A percentile compares a stretch with the other conserved stretches of the same genome.
These are phyloP conservation scores for Drosophila gaucha DNA, from an alignment of 2,888 invertebrate genomes.

Conservation along the genomic window DNA sequence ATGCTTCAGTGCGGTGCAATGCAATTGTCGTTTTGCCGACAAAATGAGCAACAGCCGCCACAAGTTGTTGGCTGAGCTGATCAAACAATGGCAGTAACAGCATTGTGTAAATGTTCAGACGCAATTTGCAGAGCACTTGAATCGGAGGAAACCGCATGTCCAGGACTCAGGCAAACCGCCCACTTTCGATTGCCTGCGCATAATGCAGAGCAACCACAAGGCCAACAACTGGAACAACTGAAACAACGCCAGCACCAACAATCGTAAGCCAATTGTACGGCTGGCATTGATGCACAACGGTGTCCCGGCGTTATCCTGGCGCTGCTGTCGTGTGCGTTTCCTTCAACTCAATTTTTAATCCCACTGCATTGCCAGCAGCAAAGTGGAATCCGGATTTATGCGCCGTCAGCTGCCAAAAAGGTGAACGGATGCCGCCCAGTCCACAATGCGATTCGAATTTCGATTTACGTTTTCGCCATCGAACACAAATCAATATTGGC, in stretches of 20 bases:
- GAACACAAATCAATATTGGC: constrained; percentile 68
- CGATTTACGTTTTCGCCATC: constrained; percentile 26
- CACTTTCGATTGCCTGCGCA: constrained; percentile 49
- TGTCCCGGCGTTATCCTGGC: constrained; percentile 45
- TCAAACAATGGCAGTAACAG: constrained; percentile 6
- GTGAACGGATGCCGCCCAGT: constrained; percentile 53
- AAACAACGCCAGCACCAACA: constrained; percentile 37
- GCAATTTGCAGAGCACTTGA: constrained; percentile 47
- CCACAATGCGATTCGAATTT: constrained; percentile 35
- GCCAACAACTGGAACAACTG: constrained; percentile 12
- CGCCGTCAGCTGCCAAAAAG: constrained; percentile 50
- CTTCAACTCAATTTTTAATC: constrained; percentile 64
- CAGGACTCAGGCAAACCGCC: constrained; percentile 36
- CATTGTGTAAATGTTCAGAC: constrained; percentile 11
- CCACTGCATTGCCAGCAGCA: constrained; percentile 19
- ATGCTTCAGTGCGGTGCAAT: background rate
- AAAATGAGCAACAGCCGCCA: constrained; percentile 35
- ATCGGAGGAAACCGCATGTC: constrained; percentile 61
- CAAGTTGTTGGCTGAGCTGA: constrained; percentile 24
- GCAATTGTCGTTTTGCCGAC: constrained; percentile 20
- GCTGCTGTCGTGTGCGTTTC: constrained; percentile 44
- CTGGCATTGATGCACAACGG: constrained; percentile 33
- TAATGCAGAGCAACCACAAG: constrained; percentile 34
- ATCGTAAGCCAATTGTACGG: constrained; percentile 65
- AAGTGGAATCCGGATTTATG: constrained; percentile 44